Evolutionary conservation across 2,113 vertebrate genomes (phyloP), one percentile per base, ranked within the genome.

Genomic region (Cacatua alba): DNA sequence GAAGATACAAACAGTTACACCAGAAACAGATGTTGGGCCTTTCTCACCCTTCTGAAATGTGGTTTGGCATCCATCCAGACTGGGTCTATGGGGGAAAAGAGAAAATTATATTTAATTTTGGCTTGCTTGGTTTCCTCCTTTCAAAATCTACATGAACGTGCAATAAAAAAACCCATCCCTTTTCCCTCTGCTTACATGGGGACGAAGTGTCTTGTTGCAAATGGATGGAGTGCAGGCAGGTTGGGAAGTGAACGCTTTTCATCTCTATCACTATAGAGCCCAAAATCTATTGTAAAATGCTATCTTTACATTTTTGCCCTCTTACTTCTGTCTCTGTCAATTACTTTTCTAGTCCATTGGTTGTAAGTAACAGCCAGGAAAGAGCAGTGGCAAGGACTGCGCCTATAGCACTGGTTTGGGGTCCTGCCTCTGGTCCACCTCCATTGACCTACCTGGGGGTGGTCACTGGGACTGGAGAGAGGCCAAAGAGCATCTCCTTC

Each of bases 11-110:
- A 95, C 95, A 93, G 81, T 94, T 97, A 93, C 76, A 87, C 90
- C 72, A 96, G 88, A 96, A 96, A 94, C 97, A 97, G 97, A 97
- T 97, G 97, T 94, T 86, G 92, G 90, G 91, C 53, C 82, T 92
- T 97, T 97, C 86, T 81, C 78, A 90, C 88, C 72, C 65, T 92
- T 96, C 90, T 18, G 2, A 92, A 97, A 96, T 95, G 92, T 76
- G 95, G 92, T 94, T 96, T 97, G 95, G 95, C 94, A 92, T 82
- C 35, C 63, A 75, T 87, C 88, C 92, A 95, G 77, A 51, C 59
- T 60, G 77, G 79, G 18, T 92, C 95, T 96, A 17, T 71, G 55
- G 96, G 94, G 88, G 81, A 86, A 88, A 94, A 81, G 59, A 93
- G 75, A 89, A 96, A 97, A 97, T 96, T 93, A 83, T 71, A 69